phyloP scores from a whole-genome alignment of 2,113 vertebrate species.

The Hylia prasina region DNA sequence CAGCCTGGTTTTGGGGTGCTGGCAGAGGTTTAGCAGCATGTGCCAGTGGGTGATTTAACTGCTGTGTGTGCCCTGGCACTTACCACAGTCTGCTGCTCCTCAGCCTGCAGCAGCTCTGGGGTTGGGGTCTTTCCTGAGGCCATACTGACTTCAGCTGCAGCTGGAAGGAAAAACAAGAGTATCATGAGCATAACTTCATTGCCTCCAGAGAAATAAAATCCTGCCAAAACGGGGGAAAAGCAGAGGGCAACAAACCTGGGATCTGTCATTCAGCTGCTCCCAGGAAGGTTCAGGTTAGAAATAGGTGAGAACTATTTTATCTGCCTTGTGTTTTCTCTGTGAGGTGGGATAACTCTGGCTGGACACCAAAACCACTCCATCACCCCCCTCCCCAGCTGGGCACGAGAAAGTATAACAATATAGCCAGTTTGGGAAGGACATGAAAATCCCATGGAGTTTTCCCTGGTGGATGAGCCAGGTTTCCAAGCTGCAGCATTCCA shows the following conservation, averaged over 20 bases:
- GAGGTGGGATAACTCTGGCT: background rate
- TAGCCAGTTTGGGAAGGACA: background rate
- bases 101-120: background rate
- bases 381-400: background rate
- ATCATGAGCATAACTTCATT: background rate
- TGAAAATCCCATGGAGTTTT: background rate
- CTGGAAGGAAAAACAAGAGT: background rate
- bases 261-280: background rate
- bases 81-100: constrained; percentile 44
- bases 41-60: background rate
- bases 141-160: background rate
- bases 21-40: background rate
- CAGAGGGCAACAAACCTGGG: background rate
- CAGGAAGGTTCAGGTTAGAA: background rate
- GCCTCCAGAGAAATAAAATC: background rate
- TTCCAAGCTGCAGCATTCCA: background rate
- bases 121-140: constrained; percentile 2
- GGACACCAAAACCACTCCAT: background rate
- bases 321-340: background rate
- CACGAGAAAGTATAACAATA: background rate
- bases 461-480: background rate
- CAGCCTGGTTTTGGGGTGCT: background rate
- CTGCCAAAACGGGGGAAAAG: background rate
- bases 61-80: background rate
- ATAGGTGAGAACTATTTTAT: background rate